These are phyloP conservation scores for Turnix velox DNA, from an alignment of 2,113 vertebrate species.

Conservation along the genomic window DNA sequence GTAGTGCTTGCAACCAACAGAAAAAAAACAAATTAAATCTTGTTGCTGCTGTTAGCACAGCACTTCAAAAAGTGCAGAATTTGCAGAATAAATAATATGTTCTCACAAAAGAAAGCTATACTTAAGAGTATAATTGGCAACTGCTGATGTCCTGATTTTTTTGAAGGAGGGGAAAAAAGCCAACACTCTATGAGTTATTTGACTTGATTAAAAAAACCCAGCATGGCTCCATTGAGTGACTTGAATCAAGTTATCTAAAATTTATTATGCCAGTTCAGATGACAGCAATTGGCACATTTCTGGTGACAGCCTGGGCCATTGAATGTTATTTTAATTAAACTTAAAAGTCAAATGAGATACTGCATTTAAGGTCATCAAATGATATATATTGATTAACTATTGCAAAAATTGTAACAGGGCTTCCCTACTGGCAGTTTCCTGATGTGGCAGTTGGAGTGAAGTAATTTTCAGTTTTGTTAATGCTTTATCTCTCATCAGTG, in stretches of 20 bases:
- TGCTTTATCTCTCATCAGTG: neutral
- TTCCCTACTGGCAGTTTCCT: neutral
- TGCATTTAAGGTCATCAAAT: slow-evolving; percentile 17
- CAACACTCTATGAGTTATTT: neutral
- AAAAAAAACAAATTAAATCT: neutral
- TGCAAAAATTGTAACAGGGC: neutral
- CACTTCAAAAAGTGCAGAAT: neutral
- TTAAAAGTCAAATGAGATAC: neutral
- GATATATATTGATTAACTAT: neutral
- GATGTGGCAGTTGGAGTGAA: neutral
- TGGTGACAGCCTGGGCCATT: neutral
- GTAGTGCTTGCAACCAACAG: neutral
- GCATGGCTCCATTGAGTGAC: neutral
- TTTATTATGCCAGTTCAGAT: neutral
- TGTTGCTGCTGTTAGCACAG: neutral
- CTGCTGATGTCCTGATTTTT: neutral
- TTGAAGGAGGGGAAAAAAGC: neutral
- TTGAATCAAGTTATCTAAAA: neutral
- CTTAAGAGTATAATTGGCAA: neutral
- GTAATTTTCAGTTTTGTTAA: neutral
- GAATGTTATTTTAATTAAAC: slow-evolving; percentile 3
- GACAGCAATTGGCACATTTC: neutral
- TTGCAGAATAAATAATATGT: accelerated
- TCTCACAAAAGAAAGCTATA: neutral
- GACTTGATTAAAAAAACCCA: neutral